Percentiles rank a stretch among this genome's conserved stretches.
Conservation (phyloP, 2,113 vertebrate genomes). For the Picathartes gymnocephalus region DNA sequence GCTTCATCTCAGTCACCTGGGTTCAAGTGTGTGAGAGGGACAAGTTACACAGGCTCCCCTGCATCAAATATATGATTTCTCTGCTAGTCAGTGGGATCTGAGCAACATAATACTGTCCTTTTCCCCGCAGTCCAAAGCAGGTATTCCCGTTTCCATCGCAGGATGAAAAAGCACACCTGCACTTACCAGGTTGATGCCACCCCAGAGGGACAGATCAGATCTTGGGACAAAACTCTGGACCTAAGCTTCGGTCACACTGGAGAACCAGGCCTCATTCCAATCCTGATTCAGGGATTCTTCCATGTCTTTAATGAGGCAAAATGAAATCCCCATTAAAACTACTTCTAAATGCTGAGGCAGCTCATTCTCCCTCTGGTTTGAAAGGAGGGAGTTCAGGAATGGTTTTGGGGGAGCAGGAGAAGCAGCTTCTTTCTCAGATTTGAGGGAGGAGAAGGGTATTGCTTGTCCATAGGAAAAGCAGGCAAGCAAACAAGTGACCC, state of each 20-base stretch:
- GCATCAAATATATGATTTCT: background rate
- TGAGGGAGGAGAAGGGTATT: background rate
- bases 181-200: background rate
- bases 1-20: background rate
- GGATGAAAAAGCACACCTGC: background rate
- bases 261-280: background rate
- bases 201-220: background rate
- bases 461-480: background rate
- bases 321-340: background rate
- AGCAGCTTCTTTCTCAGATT: background rate
- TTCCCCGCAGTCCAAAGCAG: background rate
- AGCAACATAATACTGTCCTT: fast-evolving
- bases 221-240: background rate
- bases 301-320: background rate
- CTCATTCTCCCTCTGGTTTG: background rate
- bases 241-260: background rate
- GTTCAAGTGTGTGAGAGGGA: background rate
- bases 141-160: background rate
- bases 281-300: background rate
- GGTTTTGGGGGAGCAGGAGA: background rate
- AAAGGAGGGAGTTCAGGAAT: background rate
- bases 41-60: background rate
- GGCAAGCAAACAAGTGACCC: background rate
- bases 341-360: background rate
- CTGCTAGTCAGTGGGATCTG: background rate